A percentile compares a stretch with the other conserved stretches of the same genome.
Evolutionary conservation across 2,113 vertebrate genomes (phyloP).

Genomic region (Sula dactylatra): DNA sequence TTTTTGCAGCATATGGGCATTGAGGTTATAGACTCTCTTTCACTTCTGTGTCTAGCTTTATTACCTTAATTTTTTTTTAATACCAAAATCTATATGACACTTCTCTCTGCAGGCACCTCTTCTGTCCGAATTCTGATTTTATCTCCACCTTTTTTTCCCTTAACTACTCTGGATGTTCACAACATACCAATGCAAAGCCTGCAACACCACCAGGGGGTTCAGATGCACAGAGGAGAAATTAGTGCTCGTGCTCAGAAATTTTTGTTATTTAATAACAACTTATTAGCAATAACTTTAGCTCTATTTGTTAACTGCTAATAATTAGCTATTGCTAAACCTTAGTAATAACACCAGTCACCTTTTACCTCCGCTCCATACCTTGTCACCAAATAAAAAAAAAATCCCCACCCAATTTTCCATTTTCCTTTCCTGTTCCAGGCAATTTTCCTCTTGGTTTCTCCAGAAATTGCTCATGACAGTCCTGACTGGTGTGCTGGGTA

Average conservation of each 20-base stretch:
- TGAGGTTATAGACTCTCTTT: conserved; percentile 16
- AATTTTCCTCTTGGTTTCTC: not conserved
- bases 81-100: conserved; percentile 14
- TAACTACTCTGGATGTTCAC: not conserved
- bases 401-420: not conserved
- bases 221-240: not conserved
- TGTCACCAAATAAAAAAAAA: not conserved
- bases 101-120: conserved; percentile 3
- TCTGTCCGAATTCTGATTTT: not conserved
- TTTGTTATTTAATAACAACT: not conserved
- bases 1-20: not conserved
- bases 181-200: not conserved
- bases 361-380: not conserved
- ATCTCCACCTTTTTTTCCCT: not conserved
- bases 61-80: conserved; percentile 30
- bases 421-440: not conserved
- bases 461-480: not conserved
- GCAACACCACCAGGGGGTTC: not conserved
- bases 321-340: not conserved
- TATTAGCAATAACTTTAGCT: not conserved
- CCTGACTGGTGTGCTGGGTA: not conserved
- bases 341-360: not conserved
- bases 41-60: conserved; percentile 8
- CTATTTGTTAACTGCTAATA: not conserved
- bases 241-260: not conserved